Percentiles rank a stretch among this genome's conserved stretches.
Evolutionary conservation across 2,888 invertebrate species (phyloP).

Genomic region (Drosophila kambysellisi): DNA sequence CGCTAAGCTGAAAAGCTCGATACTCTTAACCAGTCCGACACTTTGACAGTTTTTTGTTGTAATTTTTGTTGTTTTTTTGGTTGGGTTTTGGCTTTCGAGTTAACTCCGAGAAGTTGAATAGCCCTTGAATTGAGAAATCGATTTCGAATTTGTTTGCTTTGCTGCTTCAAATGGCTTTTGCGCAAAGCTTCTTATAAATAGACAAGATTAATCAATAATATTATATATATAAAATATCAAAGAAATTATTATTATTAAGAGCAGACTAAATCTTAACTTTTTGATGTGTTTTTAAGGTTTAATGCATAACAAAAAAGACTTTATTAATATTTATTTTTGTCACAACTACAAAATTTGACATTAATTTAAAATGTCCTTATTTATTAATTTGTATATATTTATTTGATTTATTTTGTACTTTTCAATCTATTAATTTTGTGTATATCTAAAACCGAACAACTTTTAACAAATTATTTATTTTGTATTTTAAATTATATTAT

Average conservation of each 20-base stretch:
- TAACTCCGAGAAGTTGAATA: conserved; percentile 30
- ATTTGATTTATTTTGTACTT: neutral
- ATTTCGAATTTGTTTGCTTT: conserved; percentile 38
- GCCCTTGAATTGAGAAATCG: conserved; percentile 45
- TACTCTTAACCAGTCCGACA: conserved; percentile 37
- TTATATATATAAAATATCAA: conserved; percentile 23
- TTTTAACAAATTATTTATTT: neutral
- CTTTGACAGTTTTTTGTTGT: conserved; percentile 53
- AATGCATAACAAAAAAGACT: neutral
- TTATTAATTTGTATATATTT: neutral
- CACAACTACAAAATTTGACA: neutral
- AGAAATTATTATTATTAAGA: neutral
- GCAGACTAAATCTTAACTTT: neutral
- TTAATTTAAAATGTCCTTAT: rapidly evolving
- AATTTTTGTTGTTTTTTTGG: neutral
- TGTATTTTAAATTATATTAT: neutral
- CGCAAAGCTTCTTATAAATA: conserved; percentile 4
- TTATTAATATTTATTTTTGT: neutral
- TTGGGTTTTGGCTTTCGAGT: conserved; percentile 17
- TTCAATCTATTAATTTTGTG: neutral
- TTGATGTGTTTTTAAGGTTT: neutral
- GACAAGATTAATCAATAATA: conserved; percentile 10
- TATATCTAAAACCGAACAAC: neutral
- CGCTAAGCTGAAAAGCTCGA: conserved; percentile 22
- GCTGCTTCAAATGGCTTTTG: conserved; percentile 13